Evolutionary conservation across 2,888 invertebrate genomes (phyloP).

Genomic region (Brachypalpus laphriformis): DNA sequence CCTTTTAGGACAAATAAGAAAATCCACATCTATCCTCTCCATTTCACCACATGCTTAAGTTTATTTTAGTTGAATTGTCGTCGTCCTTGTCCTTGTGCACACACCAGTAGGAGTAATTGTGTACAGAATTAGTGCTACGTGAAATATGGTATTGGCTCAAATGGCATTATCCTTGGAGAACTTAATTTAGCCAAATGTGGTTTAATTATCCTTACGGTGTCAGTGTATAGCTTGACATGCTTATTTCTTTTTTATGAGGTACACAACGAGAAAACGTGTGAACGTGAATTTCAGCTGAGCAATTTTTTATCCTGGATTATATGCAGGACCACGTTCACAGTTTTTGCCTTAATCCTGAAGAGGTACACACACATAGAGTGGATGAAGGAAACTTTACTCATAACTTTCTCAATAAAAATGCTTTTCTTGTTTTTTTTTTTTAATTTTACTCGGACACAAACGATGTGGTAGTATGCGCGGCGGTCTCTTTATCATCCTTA

Average conservation of each 20-base stretch:
- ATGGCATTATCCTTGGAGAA: constrained; percentile 33
- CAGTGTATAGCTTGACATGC: not conserved
- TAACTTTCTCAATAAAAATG: constrained; percentile 60
- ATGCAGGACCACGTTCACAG: constrained; percentile 50
- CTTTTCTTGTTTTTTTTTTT: constrained; percentile 21
- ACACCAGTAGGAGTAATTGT: constrained; percentile 23
- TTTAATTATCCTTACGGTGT: constrained; percentile 49
- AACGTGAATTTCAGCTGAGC: not conserved
- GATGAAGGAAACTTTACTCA: constrained; percentile 19
- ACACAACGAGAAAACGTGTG: constrained; percentile 22
- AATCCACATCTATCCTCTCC: constrained; percentile 10
- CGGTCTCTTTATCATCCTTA: constrained; percentile 50
- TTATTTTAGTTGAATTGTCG: constrained; percentile 23
- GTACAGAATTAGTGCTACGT: constrained; percentile 42
- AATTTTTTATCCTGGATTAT: constrained; percentile 20
- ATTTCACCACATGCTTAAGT: constrained; percentile 18
- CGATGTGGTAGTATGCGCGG: constrained; percentile 11
- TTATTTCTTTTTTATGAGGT: constrained; percentile 24
- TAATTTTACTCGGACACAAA: constrained; percentile 50
- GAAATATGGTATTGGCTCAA: constrained; percentile 43
- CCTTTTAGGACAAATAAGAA: constrained; percentile 27
- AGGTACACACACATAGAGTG: constrained; percentile 2
- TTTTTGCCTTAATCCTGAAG: not conserved
- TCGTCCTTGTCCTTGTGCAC: constrained; percentile 4
- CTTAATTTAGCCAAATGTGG: constrained; percentile 52